phyloP scores from a whole-genome alignment of 2,888 invertebrate genomes.

The Eupeodes latifasciatus region DNA sequence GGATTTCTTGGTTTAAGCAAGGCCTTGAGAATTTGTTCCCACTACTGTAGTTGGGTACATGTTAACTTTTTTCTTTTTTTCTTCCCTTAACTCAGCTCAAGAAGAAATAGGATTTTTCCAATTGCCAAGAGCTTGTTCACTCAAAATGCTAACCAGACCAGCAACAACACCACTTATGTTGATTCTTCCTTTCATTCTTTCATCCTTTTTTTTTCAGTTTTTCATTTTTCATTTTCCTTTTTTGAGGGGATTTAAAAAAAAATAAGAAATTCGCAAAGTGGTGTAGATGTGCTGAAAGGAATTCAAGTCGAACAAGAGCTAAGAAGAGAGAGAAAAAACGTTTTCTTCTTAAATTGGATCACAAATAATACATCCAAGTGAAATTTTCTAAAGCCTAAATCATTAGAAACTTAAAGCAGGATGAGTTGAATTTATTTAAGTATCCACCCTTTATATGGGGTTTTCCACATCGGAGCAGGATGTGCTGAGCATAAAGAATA shows the following conservation, averaged over 20 bases:
- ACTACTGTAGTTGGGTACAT: not conserved
- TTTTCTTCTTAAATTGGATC: slow-evolving; percentile 72
- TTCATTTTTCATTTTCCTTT: not conserved
- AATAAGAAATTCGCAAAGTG: slow-evolving; percentile 4
- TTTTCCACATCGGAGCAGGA: slow-evolving; percentile 13
- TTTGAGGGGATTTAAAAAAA: slow-evolving; percentile 34
- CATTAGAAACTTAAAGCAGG: slow-evolving; percentile 50
- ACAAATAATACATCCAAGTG: slow-evolving; percentile 72
- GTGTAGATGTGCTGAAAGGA: slow-evolving; percentile 7
- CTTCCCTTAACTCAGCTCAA: slow-evolving; percentile 28
- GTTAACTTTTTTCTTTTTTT: slow-evolving; percentile 14
- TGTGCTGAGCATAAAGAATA: slow-evolving; percentile 35
- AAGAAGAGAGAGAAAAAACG: slow-evolving; percentile 11
- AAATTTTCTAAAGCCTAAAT: slow-evolving; percentile 71
- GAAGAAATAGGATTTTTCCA: slow-evolving; percentile 39
- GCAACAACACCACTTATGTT: slow-evolving; percentile 65
- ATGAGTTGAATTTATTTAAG: not conserved
- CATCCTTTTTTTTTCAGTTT: slow-evolving; percentile 12
- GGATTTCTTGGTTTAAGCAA: slow-evolving; percentile 36
- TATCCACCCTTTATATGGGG: too few species aligned
- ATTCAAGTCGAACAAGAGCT: not conserved
- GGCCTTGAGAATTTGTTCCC: slow-evolving; percentile 21
- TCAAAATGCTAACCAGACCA: slow-evolving; percentile 64
- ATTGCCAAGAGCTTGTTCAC: slow-evolving; percentile 58
- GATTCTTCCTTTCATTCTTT: slow-evolving; percentile 61